Conservation (phyloP, 2,113 vertebrate species). For the Podarcis muralis region DNA sequence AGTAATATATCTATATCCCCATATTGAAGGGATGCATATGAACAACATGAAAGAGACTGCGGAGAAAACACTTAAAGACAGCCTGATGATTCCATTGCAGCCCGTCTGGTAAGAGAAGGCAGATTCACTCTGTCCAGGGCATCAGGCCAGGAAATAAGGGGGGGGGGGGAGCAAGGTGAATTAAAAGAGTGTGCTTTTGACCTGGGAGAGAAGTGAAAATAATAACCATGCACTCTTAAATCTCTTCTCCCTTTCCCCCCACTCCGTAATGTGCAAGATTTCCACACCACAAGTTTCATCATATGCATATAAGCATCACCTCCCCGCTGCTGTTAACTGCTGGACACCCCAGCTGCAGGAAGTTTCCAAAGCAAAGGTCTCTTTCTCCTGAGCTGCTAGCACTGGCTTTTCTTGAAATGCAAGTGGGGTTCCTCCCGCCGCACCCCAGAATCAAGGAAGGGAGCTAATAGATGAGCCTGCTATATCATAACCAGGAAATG, state of each 20-base stretch:
- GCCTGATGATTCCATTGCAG: neutral
- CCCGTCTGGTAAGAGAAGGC: neutral
- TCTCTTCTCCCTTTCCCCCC: neutral
- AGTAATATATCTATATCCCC: slow-evolving; percentile 14
- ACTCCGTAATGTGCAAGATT: neutral
- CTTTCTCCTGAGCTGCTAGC: neutral
- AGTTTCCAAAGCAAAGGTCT: neutral
- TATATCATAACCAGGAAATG: neutral
- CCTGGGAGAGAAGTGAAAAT: neutral
- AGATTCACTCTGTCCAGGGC: slow-evolving; percentile 18
- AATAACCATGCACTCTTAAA: neutral
- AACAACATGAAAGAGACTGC: slow-evolving; percentile 19
- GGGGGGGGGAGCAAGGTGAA: too few species aligned
- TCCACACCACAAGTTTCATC: neutral
- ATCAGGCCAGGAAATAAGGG: neutral
- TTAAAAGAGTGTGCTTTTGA: neutral
- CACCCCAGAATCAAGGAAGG: neutral
- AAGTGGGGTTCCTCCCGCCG: neutral
- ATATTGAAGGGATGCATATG: slow-evolving; percentile 40
- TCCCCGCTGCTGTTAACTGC: neutral
- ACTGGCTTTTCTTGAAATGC: neutral
- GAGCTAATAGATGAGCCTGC: neutral
- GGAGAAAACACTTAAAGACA: neutral
- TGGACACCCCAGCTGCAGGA: slow-evolving; percentile 1
- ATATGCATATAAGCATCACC: neutral